Conservation (phyloP, 2,888 invertebrate species). For the Limnephilus auricula region DNA sequence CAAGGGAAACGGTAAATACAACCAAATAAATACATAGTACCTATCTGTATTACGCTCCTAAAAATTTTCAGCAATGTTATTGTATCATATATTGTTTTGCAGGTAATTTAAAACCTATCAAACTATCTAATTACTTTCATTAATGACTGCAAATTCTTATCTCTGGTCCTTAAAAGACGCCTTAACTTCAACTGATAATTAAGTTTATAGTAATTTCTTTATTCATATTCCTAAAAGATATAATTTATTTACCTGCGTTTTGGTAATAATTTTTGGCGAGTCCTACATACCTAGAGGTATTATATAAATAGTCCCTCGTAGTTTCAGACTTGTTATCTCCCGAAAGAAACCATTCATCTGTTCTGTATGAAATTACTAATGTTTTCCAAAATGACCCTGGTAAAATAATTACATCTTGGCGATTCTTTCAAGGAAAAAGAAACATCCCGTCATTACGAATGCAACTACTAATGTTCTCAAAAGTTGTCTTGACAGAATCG, state of each 20-base stretch:
- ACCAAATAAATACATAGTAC: background rate
- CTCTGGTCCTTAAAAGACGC: background rate
- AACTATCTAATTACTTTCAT: background rate
- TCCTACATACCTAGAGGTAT: no score
- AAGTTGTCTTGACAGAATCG: no score
- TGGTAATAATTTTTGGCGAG: background rate
- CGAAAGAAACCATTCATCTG: no score
- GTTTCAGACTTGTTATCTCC: no score
- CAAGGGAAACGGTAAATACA: constrained; percentile 76
- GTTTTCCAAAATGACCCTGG: no score
- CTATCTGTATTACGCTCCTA: constrained; percentile 47
- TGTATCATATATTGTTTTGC: background rate
- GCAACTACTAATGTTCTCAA: no score
- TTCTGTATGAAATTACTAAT: no score
- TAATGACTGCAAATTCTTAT: background rate
- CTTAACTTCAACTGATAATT: no score
- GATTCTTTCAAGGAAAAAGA: no score
- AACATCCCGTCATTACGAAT: no score
- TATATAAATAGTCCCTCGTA: no score
- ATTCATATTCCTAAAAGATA: background rate
- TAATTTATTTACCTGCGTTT: background rate
- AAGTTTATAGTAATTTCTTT: background rate
- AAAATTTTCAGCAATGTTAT: constrained; percentile 16
- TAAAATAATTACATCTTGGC: no score
- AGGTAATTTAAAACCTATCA: background rate